These are phyloP conservation scores for Nematolebias whitei DNA, from an alignment of 2,113 vertebrate genomes.

Conservation along the genomic window DNA sequence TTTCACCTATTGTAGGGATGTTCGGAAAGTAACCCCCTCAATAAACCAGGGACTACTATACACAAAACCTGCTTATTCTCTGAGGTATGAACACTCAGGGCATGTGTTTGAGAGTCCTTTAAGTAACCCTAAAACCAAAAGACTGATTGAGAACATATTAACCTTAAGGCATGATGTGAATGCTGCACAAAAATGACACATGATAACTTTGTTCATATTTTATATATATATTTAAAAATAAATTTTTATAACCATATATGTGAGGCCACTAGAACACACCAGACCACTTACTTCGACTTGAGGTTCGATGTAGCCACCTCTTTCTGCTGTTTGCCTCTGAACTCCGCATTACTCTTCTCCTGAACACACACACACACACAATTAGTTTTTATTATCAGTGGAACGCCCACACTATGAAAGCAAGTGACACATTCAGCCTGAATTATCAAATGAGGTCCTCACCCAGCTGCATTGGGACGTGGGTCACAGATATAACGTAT, in stretches of 20 bases:
- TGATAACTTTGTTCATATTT: too few species aligned
- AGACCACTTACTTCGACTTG: constrained; percentile 78
- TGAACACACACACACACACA: constrained; percentile 55
- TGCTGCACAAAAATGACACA: too few species aligned
- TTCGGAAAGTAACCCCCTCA: too few species aligned
- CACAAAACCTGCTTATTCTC: neutral
- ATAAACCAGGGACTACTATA: too few species aligned
- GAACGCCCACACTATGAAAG: constrained; percentile 12
- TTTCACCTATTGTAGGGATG: too few species aligned
- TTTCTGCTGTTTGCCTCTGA: constrained; percentile 77
- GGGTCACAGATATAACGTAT: neutral
- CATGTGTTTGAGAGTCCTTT: neutral
- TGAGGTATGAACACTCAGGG: neutral
- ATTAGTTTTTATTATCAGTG: constrained; percentile 35
- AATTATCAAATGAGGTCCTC: constrained; percentile 29
- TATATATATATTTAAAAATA: neutral
- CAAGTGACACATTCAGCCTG: constrained; percentile 1
- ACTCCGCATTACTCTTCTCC: constrained; percentile 79
- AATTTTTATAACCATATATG: neutral
- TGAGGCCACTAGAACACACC: neutral
- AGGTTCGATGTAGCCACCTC: constrained; percentile 71
- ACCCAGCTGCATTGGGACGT: constrained; percentile 5
- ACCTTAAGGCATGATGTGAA: too few species aligned
- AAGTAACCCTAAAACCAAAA: too few species aligned
- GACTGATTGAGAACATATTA: too few species aligned